Percentiles rank a stretch among this genome's conserved stretches.
phyloP scores from a whole-genome alignment of 2,797 vertebrate species.

The Tadarida brasiliensis region DNA sequence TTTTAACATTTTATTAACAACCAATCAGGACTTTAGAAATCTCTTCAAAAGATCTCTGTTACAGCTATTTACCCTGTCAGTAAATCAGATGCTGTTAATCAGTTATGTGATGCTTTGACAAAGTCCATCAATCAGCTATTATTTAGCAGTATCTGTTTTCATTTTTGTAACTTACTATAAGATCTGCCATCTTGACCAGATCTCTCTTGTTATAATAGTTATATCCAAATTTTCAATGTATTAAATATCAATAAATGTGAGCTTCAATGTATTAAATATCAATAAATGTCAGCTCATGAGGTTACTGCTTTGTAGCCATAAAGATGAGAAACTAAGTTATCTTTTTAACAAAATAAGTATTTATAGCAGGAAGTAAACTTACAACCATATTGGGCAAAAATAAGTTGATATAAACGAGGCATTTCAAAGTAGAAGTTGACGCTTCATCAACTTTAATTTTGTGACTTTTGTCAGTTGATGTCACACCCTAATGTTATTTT shows the following conservation, averaged over 20 bases:
- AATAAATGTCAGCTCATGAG: constrained; percentile 57
- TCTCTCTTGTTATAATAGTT: constrained; percentile 55
- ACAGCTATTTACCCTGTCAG: not conserved
- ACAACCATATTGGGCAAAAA: constrained; percentile 69
- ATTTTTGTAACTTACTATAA: constrained; percentile 52
- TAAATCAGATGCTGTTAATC: constrained; percentile 7
- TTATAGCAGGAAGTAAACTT: constrained; percentile 62
- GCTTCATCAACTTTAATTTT: constrained; percentile 80
- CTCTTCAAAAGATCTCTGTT: constrained; percentile 17
- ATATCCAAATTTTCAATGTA: constrained; percentile 20
- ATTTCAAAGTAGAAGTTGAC: constrained; percentile 77
- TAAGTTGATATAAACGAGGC: constrained; percentile 75
- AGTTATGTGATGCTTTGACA: constrained; percentile 52
- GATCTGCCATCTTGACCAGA: constrained; percentile 3
- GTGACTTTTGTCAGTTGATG: constrained; percentile 77
- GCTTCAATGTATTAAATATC: constrained; percentile 51
- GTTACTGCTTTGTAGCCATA: too few relatives aligned
- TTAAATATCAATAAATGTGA: constrained; percentile 57
- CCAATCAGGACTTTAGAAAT: not conserved
- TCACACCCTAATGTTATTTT: constrained; percentile 79
- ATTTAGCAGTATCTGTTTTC: constrained; percentile 47
- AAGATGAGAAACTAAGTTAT: constrained; percentile 58
- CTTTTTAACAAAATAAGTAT: constrained; percentile 73
- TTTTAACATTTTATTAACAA: constrained; percentile 41
- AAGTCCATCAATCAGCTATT: constrained; percentile 4